These are phyloP conservation scores for Apodemia duryi DNA, from an alignment of 2,888 invertebrate species.

Conservation along the genomic window DNA sequence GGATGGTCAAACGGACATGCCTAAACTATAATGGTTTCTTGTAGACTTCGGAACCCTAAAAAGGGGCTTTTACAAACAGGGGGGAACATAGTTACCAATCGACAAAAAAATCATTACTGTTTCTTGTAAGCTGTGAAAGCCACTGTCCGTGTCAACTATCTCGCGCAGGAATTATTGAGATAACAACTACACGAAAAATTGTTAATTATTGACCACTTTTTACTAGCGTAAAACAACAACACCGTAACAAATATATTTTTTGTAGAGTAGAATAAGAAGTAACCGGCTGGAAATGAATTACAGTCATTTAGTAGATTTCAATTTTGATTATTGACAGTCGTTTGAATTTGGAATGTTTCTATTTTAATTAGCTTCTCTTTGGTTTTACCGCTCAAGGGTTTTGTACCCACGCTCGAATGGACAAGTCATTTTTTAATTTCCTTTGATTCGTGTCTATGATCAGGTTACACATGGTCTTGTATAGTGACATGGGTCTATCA, in stretches of 20 bases:
- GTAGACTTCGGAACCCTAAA: too few species aligned
- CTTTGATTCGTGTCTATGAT: constrained; percentile 46
- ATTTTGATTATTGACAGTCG: constrained; percentile 29
- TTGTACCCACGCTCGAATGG: constrained; percentile 60
- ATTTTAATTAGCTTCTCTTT: constrained; percentile 43
- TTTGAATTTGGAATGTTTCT: constrained; percentile 31
- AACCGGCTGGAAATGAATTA: constrained; percentile 18
- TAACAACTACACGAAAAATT: neutral
- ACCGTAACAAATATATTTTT: constrained; percentile 15
- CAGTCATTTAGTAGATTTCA: constrained; percentile 21
- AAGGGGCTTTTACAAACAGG: too few species aligned
- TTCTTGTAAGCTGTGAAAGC: neutral
- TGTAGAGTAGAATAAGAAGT: constrained; percentile 9
- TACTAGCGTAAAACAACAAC: constrained; percentile 8
- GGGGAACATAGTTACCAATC: neutral
- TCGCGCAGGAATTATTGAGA: neutral
- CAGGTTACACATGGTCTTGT: constrained; percentile 38
- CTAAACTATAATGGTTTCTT: too few species aligned
- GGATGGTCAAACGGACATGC: too few species aligned
- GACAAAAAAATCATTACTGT: neutral
- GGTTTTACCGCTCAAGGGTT: constrained; percentile 49
- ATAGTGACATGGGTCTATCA: constrained; percentile 13
- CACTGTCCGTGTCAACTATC: constrained; percentile 7
- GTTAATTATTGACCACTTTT: constrained; percentile 8
- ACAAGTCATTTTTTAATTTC: constrained; percentile 52